A percentile compares a stretch with the other conserved stretches of the same genome.
phyloP scores from a whole-genome alignment of 2,888 invertebrate species.

The Lepas anatifera region DNA sequence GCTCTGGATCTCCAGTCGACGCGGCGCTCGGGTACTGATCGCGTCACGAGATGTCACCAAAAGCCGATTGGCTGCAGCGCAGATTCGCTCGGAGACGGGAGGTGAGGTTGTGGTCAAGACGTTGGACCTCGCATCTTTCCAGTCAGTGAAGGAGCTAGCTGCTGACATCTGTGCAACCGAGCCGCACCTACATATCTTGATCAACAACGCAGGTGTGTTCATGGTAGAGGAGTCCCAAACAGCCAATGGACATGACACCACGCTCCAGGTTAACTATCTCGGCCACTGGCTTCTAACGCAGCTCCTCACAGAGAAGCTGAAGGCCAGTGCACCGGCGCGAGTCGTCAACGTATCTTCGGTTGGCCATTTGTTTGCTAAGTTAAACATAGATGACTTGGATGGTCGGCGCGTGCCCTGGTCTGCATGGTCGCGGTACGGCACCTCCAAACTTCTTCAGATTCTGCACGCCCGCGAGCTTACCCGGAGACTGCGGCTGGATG shows the following conservation, averaged over 20 bases:
- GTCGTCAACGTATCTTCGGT: conserved; percentile 28
- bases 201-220: conserved; percentile 75
- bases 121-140: conserved; percentile 61
- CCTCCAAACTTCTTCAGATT: conserved; percentile 27
- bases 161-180: conserved; percentile 62
- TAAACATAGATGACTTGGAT: conserved; percentile 27
- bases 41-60: conserved; percentile 63
- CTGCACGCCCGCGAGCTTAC: conserved; percentile 25
- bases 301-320: conserved; percentile 52
- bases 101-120: conserved; percentile 58
- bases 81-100: conserved; percentile 53
- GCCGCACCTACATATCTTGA: conserved; percentile 58
- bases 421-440: conserved; percentile 23
- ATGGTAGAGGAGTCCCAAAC: conserved; percentile 35
- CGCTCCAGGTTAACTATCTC: conserved; percentile 85
- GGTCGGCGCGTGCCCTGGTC: conserved; percentile 26
- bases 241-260: conserved; percentile 71
- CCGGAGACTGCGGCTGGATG: neutral
- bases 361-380: conserved; percentile 26
- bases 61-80: conserved; percentile 42
- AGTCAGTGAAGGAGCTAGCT: conserved; percentile 71
- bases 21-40: conserved; percentile 61
- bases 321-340: conserved; percentile 22
- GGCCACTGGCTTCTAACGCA: conserved; percentile 88
- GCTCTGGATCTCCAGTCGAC: conserved; percentile 26